Evolutionary conservation across 2,888 invertebrate species (phyloP), one percentile per base, ranked within the genome.

Genomic region (Andrena chrysosceles): DNA sequence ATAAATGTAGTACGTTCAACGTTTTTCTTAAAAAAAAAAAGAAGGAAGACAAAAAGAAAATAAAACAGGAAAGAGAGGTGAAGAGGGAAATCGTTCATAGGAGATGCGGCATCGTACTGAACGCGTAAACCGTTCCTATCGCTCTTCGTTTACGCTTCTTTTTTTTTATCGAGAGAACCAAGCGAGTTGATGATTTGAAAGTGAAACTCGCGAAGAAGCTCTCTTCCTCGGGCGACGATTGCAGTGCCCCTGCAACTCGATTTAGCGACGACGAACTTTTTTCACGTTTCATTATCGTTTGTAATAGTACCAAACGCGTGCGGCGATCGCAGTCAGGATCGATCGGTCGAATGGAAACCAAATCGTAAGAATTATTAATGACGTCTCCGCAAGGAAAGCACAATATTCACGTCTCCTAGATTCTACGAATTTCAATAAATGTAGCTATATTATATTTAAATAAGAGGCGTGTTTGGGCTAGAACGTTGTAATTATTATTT

Each of bases 401-500:
- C 89, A 87, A 84, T 81, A 72, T 71, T 79, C 83, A 85, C 81
- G 83, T 82, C 86, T 85, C 86, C 73, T 84, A 78, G 79, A 77
- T 78, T 66, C 68, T 77, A 83, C 68, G 67, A 83, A 82, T 78
- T 86, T 85, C 63, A 73, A 83, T 76, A 77, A 81, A 85, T 89
- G 88, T 89, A 42, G 42, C 42, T 42, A 85, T 81, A 87, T 88
- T 89, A 87, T 89, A 87, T 84, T 87, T 87, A 90, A 87, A 82
- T 89, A 86, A 82, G 89, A 87, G 85, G 83, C 86, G 87, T 89
- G 87, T 89, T 89, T 88, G 83, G 86, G 85, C 89, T 91, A 88
- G 88, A 87, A 91, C 89, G 91, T 91, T 92, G 91, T 93, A 92
- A 93, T 92, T 92, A 92, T 92, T 90, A 91, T 92, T 91, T 90